Conservation (phyloP, 2,797 vertebrate species). For the Myotis findleyi region DNA sequence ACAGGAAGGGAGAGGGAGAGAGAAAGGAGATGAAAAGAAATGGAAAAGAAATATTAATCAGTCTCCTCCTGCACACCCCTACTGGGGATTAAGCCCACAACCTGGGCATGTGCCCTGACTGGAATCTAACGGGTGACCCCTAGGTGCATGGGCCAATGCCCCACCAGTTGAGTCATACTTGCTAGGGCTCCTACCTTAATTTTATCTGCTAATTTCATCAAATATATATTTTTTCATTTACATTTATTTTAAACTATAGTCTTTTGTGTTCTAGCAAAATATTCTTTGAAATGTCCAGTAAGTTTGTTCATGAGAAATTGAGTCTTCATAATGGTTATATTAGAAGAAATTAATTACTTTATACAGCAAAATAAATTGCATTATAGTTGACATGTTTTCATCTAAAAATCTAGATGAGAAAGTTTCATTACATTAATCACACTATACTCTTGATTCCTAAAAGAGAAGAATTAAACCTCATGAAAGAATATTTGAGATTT, state of each 20-base stretch:
- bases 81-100: not conserved
- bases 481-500: not conserved
- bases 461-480: not conserved
- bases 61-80: fast-evolving
- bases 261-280: not conserved
- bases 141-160: not conserved
- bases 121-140: fast-evolving
- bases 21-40: not conserved
- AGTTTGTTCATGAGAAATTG: not conserved
- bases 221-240: not conserved
- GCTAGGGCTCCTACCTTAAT: not conserved
- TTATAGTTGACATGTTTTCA: not conserved
- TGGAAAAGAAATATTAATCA: not conserved
- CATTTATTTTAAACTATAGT: not conserved
- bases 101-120: not conserved
- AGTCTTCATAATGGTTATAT: not conserved
- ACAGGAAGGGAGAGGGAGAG: not conserved
- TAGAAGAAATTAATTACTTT: not conserved
- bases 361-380: not conserved
- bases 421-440: not conserved
- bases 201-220: not conserved
- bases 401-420: not conserved
- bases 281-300: not conserved
- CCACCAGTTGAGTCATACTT: not conserved
- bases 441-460: not conserved